A percentile compares a stretch with the other conserved stretches of the same genome.
phyloP scores from a whole-genome alignment of 2,113 vertebrate species.

The Chloroceryle aenea region DNA sequence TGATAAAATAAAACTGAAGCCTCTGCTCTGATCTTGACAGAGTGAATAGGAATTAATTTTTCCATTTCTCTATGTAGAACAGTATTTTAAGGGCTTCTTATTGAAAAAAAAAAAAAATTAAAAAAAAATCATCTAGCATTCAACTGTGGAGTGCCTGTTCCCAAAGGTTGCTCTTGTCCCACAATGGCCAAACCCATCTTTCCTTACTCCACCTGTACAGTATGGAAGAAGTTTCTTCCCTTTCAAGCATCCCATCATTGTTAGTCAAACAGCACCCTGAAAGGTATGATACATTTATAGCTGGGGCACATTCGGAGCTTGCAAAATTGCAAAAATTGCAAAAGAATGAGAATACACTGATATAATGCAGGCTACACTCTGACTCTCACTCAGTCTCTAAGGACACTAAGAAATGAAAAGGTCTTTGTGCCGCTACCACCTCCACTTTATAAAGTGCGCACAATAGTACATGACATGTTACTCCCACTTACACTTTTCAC shows the following conservation, averaged over 20 bases:
- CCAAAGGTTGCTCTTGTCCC: not conserved
- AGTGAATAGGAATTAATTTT: not conserved
- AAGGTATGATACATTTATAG: not conserved
- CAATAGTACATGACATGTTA: not conserved
- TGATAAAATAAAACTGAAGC: not conserved
- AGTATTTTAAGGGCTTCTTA: not conserved
- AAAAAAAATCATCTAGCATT: not conserved
- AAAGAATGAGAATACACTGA: not conserved
- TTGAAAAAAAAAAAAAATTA: too few relatives aligned
- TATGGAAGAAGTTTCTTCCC: accelerated
- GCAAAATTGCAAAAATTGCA: not conserved
- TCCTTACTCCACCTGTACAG: not conserved
- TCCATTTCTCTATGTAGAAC: not conserved
- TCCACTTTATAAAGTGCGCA: not conserved
- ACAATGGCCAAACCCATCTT: not conserved
- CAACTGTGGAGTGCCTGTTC: not conserved
- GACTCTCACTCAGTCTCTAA: slow-evolving; percentile 32
- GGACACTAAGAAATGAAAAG: slow-evolving; percentile 41
- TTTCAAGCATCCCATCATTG: not conserved
- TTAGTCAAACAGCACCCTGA: not conserved
- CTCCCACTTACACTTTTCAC: slow-evolving; percentile 38
- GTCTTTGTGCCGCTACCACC: slow-evolving; percentile 34
- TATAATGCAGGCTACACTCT: not conserved
- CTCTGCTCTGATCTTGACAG: not conserved
- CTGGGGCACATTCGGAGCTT: not conserved